Percentiles rank a stretch among this genome's conserved stretches.
phyloP scores from a whole-genome alignment of 2,888 invertebrate genomes.

The Bruchidius siliquastri region DNA sequence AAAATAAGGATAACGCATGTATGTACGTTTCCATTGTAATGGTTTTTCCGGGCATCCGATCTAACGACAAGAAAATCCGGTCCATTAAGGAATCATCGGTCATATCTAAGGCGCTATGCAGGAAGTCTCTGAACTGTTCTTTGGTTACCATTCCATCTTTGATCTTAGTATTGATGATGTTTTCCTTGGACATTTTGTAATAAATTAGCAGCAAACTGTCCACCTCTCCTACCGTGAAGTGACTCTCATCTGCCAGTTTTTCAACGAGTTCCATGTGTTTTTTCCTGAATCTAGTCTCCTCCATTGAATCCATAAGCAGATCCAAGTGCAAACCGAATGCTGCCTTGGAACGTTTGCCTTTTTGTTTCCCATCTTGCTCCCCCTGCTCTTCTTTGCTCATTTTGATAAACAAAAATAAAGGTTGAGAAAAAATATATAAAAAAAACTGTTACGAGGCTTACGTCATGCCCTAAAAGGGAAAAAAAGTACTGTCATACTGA shows the following conservation, averaged over 20 bases:
- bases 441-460: background rate
- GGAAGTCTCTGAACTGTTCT: conserved; percentile 58
- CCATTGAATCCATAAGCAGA: conserved; percentile 59
- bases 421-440: background rate
- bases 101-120: conserved; percentile 64
- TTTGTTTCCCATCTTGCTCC: background rate
- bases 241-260: conserved; percentile 54
- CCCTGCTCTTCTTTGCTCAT: background rate
- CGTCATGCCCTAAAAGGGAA: background rate
- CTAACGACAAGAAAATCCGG: conserved; percentile 57
- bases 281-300: conserved; percentile 61
- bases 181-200: conserved; percentile 50
- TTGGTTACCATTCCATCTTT: conserved; percentile 41
- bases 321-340: conserved; percentile 43
- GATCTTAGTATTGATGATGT: conserved; percentile 7
- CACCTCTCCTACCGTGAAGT: conserved; percentile 57
- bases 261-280: conserved; percentile 55
- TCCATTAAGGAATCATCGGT: conserved; percentile 66
- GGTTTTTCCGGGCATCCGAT: conserved; percentile 50
- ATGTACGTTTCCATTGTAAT: conserved; percentile 58
- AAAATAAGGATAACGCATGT: conserved; percentile 61
- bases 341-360: background rate
- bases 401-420: background rate
- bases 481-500: no score
- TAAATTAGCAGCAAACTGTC: conserved; percentile 54